Conservation (phyloP, 2,113 vertebrate genomes). For the Apodemus speciosus region DNA sequence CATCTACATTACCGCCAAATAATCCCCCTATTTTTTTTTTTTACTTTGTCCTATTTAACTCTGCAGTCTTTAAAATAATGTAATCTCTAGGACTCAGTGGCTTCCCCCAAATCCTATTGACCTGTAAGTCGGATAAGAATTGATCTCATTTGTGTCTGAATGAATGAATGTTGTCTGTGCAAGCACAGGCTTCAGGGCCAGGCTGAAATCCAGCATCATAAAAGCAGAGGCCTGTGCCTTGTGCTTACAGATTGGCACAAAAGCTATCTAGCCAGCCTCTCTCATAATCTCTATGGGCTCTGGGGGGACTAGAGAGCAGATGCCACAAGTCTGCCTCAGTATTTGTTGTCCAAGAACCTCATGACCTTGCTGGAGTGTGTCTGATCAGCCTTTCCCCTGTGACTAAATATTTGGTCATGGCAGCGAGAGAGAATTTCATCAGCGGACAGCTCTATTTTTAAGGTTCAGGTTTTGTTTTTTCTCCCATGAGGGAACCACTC, state of each 20-base stretch:
- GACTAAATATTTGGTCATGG: slow-evolving; percentile 57
- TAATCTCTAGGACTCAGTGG: slow-evolving; percentile 53
- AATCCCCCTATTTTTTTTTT: slow-evolving; percentile 58
- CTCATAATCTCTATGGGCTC: background rate
- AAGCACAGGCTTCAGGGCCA: slow-evolving; percentile 67
- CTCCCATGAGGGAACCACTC: background rate
- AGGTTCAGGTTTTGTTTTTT: slow-evolving; percentile 12
- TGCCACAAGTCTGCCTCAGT: background rate
- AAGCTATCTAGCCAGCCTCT: slow-evolving; percentile 31
- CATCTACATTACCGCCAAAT: slow-evolving; percentile 48
- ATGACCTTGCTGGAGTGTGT: slow-evolving; percentile 41
- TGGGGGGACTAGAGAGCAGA: background rate
- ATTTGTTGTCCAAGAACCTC: slow-evolving; percentile 24
- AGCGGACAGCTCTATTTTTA: slow-evolving; percentile 48
- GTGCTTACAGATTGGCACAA: slow-evolving; percentile 58
- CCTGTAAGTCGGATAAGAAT: slow-evolving; percentile 73
- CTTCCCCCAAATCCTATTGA: slow-evolving; percentile 73
- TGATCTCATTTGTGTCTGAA: slow-evolving; percentile 79
- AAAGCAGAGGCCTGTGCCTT: slow-evolving; percentile 67
- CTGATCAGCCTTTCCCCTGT: slow-evolving; percentile 35
- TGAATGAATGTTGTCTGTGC: slow-evolving; percentile 64
- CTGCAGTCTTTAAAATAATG: slow-evolving; percentile 75
- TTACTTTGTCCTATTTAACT: slow-evolving; percentile 63
- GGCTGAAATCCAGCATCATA: slow-evolving; percentile 56
- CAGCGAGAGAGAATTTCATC: slow-evolving; percentile 35